Conservation (phyloP, 1,140 invertebrate genomes). For the Heterodera schachtii region DNA sequence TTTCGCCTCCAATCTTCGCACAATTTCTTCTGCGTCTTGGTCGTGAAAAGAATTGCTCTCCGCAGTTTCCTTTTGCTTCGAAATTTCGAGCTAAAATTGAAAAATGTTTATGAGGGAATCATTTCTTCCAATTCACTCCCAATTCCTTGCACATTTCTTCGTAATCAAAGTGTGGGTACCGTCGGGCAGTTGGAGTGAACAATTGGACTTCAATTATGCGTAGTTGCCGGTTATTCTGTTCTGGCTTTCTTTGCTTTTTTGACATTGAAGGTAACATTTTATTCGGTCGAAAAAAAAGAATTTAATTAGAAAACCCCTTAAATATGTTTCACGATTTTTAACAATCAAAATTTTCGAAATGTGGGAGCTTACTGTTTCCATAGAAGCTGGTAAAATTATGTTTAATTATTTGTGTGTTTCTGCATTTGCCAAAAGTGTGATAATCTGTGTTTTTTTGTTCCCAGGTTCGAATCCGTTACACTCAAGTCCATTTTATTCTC, state of each 20-base stretch:
- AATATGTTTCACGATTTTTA: too few species aligned
- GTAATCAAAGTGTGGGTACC: constrained; percentile 52
- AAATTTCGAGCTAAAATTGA: constrained; percentile 15
- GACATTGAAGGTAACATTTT: constrained; percentile 35
- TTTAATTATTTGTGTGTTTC: too few species aligned
- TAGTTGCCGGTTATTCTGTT: not conserved
- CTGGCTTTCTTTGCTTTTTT: constrained; percentile 37
- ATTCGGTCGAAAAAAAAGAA: constrained; percentile 7
- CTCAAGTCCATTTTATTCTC: too few species aligned
- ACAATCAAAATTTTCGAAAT: too few species aligned
- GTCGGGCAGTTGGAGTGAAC: constrained; percentile 42
- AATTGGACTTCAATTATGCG: constrained; percentile 42
- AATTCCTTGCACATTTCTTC: constrained; percentile 42
- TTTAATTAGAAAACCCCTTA: not conserved
- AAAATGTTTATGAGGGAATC: not conserved
- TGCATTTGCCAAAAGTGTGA: too few species aligned
- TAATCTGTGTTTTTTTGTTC: too few species aligned
- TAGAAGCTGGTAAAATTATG: too few species aligned
- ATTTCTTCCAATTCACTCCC: constrained; percentile 15
- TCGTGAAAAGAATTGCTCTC: constrained; percentile 45
- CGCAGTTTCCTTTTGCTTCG: constrained; percentile 10
- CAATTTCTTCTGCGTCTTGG: constrained; percentile 45
- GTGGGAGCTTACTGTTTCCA: too few species aligned
- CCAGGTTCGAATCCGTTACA: too few species aligned
- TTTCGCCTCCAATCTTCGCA: constrained; percentile 49